A percentile compares a stretch with the other conserved stretches of the same genome.
Evolutionary conservation across 1,140 invertebrate species (phyloP).

Genomic region (Doryteuthis pealeii): DNA sequence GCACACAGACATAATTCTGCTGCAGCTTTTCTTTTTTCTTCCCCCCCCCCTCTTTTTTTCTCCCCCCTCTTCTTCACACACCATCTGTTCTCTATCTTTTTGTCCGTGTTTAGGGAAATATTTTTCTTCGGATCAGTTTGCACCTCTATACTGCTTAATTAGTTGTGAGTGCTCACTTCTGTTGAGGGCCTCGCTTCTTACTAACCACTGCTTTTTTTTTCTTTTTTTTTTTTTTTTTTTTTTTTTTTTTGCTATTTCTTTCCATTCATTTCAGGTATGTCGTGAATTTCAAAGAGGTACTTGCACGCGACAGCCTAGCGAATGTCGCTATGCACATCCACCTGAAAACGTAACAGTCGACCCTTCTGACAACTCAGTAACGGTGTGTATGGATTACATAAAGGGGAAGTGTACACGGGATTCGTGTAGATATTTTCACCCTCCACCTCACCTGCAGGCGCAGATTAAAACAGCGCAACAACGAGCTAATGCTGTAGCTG

Average conservation of each 20-base stretch:
- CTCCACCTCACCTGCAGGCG: constrained; percentile 91
- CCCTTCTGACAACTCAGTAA: constrained; percentile 89
- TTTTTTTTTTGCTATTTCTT: constrained; percentile 31
- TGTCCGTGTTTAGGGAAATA: too few species aligned
- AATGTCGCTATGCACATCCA: constrained; percentile 97
- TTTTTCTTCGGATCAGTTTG: too few species aligned
- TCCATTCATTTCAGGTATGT: constrained; percentile 76
- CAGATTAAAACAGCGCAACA: constrained; percentile 91
- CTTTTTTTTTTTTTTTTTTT: constrained; percentile 19
- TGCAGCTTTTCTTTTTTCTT: too few species aligned
- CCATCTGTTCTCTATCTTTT: too few species aligned
- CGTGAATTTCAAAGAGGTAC: constrained; percentile 96
- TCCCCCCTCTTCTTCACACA: too few species aligned
- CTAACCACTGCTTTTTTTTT: constrained; percentile 16
- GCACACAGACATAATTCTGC: too few species aligned
- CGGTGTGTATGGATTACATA: constrained; percentile 98
- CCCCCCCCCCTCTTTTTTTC: too few species aligned
- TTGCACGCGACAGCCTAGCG: constrained; percentile 91
- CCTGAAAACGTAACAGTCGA: constrained; percentile 79
- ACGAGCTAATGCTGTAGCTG: constrained; percentile 73
- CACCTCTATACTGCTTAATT: too few species aligned
- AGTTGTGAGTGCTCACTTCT: background rate
- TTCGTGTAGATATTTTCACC: constrained; percentile 78
- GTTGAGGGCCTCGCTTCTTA: constrained; percentile 3
- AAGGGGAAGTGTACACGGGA: constrained; percentile 89